Conservation (phyloP, 2,113 vertebrate species). For the Acanthochromis polyacanthus region DNA sequence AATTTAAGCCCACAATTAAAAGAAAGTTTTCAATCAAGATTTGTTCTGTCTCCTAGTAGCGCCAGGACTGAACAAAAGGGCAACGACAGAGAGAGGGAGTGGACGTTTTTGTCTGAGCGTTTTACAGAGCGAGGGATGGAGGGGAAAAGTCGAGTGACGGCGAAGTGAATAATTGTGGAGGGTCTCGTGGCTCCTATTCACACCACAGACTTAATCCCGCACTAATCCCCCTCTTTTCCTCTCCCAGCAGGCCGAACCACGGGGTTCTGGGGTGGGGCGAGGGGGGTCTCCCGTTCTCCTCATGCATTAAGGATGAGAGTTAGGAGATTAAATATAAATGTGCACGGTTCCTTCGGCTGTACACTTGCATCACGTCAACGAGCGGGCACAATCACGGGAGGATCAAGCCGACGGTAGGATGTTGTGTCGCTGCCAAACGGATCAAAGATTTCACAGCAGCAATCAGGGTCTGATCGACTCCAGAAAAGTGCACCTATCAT, state of each 20-base stretch:
- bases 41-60: not conserved
- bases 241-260: constrained; percentile 33
- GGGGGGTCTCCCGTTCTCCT: constrained; percentile 65
- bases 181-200: constrained; percentile 63
- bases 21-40: not conserved
- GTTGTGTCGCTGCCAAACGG: constrained; percentile 2
- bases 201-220: constrained; percentile 66
- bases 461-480: constrained; percentile 1
- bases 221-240: constrained; percentile 65
- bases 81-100: not conserved
- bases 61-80: not conserved
- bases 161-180: constrained; percentile 51
- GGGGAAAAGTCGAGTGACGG: not conserved
- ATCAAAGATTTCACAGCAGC: not conserved
- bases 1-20: too few relatives aligned
- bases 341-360: constrained; percentile 66
- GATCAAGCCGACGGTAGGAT: constrained; percentile 7
- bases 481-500: constrained; percentile 10
- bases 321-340: constrained; percentile 80
- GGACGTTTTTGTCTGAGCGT: not conserved
- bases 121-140: not conserved
- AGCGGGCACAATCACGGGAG: constrained; percentile 18
- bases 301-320: constrained; percentile 79
- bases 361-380: constrained; percentile 70
- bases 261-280: not conserved